These are phyloP conservation scores for Rhinopomastus cyanomelas DNA, from an alignment of 2,113 vertebrate species.

Conservation along the genomic window DNA sequence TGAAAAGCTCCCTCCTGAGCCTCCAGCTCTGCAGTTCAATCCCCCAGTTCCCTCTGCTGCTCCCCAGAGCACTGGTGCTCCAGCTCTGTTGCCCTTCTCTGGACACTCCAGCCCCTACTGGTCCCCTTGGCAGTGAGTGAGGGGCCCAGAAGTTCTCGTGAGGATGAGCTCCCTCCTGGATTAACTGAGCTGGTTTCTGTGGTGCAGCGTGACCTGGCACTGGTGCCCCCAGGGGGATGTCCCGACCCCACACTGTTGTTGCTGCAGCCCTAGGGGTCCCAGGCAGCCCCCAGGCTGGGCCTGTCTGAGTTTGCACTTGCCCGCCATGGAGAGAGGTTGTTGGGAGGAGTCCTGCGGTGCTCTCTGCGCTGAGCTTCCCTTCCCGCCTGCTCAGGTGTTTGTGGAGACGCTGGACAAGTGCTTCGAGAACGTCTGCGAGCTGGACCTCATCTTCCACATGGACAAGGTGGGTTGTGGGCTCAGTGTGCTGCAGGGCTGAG, in stretches of 20 bases:
- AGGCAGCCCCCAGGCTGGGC: neutral
- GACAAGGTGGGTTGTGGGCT: constrained; percentile 82
- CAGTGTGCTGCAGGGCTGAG: too few relatives aligned
- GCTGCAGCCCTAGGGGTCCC: neutral
- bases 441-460: constrained; percentile 97
- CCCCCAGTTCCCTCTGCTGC: too few relatives aligned
- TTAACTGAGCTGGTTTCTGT: neutral
- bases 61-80: neutral
- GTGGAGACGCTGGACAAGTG: constrained; percentile 96
- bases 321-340: accelerated
- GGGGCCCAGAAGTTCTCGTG: neutral
- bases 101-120: too few relatives aligned
- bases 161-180: neutral
- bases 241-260: too few relatives aligned
- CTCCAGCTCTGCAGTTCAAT: too few relatives aligned
- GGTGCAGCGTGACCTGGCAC: neutral
- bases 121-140: neutral
- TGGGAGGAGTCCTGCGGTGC: neutral
- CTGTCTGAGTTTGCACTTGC: neutral
- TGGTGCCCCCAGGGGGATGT: accelerated
- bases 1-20: too few relatives aligned
- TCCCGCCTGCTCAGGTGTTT: constrained; percentile 80
- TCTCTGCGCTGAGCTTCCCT: neutral
- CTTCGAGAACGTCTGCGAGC: constrained; percentile 94
- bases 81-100: neutral